Conservation (phyloP, 2,888 invertebrate genomes). For the Drosophila macrospina region DNA sequence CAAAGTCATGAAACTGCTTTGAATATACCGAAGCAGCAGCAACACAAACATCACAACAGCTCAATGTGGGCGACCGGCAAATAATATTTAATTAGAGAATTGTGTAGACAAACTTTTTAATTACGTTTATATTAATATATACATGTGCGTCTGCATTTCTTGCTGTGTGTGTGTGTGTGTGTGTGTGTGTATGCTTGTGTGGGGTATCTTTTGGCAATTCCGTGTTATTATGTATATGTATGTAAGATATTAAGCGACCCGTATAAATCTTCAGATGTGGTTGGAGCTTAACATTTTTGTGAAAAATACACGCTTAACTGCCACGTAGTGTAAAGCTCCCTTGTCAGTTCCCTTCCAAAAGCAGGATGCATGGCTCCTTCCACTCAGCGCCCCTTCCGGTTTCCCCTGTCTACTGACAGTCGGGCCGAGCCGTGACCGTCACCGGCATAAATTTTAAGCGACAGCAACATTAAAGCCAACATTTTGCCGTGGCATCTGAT, state of each 20-base stretch:
- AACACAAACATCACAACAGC: slow-evolving; percentile 42
- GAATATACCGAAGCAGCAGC: slow-evolving; percentile 28
- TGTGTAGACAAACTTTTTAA: slow-evolving; percentile 79
- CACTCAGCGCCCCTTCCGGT: neutral
- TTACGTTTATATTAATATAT: slow-evolving; percentile 53
- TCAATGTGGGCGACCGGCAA: slow-evolving; percentile 68
- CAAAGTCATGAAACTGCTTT: slow-evolving; percentile 42
- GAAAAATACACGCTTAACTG: slow-evolving; percentile 58
- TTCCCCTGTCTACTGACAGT: slow-evolving; percentile 35
- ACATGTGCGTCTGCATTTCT: slow-evolving; percentile 1
- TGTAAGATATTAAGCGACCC: slow-evolving; percentile 61
- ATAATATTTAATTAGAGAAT: slow-evolving; percentile 81
- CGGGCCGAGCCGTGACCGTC: slow-evolving; percentile 64
- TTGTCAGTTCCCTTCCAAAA: slow-evolving; percentile 22
- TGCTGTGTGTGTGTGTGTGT: slow-evolving; percentile 7
- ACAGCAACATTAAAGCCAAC: slow-evolving; percentile 80
- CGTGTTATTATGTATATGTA: slow-evolving; percentile 11
- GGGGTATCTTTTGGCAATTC: slow-evolving; percentile 8
- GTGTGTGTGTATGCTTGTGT: slow-evolving; percentile 6
- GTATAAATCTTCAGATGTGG: slow-evolving; percentile 69
- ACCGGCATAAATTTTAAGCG: slow-evolving; percentile 79
- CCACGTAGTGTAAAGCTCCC: slow-evolving; percentile 37
- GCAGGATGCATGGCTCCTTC: slow-evolving; percentile 28
- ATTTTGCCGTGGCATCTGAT: slow-evolving; percentile 60
- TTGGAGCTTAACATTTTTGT: slow-evolving; percentile 43